Percentiles rank a stretch among this genome's conserved stretches.
Conservation (phyloP, 2,888 invertebrate genomes). For the Noctua comes region DNA sequence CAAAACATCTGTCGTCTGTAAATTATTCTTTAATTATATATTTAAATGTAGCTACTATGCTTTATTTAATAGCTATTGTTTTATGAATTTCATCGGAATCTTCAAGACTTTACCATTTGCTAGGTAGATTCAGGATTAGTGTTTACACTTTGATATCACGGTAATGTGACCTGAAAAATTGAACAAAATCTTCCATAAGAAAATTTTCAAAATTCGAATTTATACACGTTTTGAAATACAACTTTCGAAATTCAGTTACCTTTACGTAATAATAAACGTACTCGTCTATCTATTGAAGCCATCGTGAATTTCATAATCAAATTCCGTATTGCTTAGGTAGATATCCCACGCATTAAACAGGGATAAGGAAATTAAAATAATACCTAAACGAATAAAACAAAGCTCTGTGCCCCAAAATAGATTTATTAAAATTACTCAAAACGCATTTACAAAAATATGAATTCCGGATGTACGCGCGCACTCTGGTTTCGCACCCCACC, state of each 20-base stretch:
- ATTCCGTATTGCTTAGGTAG: neutral
- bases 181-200: neutral
- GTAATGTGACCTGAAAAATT: neutral
- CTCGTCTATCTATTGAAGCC: neutral
- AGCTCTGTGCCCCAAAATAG: slow-evolving; percentile 48
- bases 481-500: slow-evolving; percentile 86
- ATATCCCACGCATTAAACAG: slow-evolving; percentile 9
- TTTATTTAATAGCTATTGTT: neutral
- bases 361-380: slow-evolving; percentile 14
- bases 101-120: neutral
- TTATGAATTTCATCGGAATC: neutral
- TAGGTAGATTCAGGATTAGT: neutral
- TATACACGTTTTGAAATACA: neutral
- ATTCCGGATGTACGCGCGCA: slow-evolving; percentile 82
- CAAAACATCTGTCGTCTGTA: slow-evolving; percentile 25
- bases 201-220: neutral
- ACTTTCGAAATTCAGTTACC: neutral
- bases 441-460: slow-evolving; percentile 73
- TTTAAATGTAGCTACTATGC: neutral
- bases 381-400: slow-evolving; percentile 47
- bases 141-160: neutral
- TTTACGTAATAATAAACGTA: neutral
- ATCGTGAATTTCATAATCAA: neutral
- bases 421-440: slow-evolving; percentile 61
- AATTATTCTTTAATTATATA: neutral